Base-by-base conservation (phyloP, 1,140 invertebrate species). In the Gryon sp. region DNA sequence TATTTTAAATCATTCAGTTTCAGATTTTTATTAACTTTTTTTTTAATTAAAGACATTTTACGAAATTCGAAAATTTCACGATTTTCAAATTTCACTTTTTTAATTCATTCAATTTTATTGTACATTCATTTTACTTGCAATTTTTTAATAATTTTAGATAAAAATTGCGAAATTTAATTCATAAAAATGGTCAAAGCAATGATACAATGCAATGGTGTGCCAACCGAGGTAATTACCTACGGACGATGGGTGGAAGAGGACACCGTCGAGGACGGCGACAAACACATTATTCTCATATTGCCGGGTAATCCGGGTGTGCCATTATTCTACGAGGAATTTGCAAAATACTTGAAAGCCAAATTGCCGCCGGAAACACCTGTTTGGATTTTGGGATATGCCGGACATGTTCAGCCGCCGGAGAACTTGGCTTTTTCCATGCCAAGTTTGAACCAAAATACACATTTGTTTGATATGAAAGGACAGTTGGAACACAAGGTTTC, bases 401-500 rank as follows among this genome's bases (percentile, higher is more conserved):
- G 93, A 1, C 92, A 93, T 79, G 91, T 93, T 72, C 88, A 91
- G 75, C 91, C 92, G n/a, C 85, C 85, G 1, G 82, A 80, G 36
- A 85, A 85, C 26, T 81, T 88, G 8, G 73, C 83, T 14, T 81
- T 82, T 52, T 76, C 81, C 4, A 84, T 91, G 46, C 90, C 90
- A 1, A 79, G 86, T 12, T 82, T 90, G 2, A 80, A 87, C 66
- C 88, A 88, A 9, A 88, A 92, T 79, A 85, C 90, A 62, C 81
- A 91, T 43, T 78, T 92, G 18, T 96, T 93, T 84, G 89, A 91
- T 69, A 80, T 97, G 12, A 83, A 92, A 53, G 94, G 92, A 4
- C 95, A 97, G 89, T 88, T 95, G n/a, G 79, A 91, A n/a, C 94
- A 97, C 82, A 97, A 97, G 87, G 89, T 90, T 80, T 28, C 0